These are phyloP conservation scores for Sylvilagus floridanus DNA, from an alignment of 2,797 vertebrate species.

Conservation along the genomic window DNA sequence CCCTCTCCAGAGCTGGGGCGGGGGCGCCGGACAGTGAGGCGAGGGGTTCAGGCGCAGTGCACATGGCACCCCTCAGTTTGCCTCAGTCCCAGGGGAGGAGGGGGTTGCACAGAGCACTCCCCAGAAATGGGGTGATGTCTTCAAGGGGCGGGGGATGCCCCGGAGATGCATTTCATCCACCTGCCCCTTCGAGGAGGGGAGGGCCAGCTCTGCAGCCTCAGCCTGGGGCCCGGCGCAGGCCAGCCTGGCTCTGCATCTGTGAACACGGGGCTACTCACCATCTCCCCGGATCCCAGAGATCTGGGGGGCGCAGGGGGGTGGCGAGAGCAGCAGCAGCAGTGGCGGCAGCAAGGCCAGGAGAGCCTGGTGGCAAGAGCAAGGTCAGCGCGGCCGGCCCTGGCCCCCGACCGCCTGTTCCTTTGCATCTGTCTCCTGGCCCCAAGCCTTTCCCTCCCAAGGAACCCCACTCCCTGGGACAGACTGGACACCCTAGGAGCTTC, in stretches of 20 bases:
- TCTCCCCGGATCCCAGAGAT: slow-evolving; percentile 77
- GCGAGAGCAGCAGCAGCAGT: slow-evolving; percentile 64
- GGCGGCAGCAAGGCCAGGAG: slow-evolving; percentile 50
- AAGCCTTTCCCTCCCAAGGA: background rate
- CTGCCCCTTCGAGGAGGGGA: background rate
- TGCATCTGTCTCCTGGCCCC: too few relatives aligned
- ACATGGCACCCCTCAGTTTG: background rate
- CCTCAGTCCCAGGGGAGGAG: background rate
- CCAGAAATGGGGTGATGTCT: background rate
- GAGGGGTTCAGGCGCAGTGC: background rate
- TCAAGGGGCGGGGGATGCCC: background rate
- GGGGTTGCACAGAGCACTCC: background rate
- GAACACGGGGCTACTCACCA: slow-evolving; percentile 68
- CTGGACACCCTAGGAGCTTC: background rate
- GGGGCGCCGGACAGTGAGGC: background rate
- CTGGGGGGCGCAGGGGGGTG: slow-evolving; percentile 53
- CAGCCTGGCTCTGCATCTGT: background rate
- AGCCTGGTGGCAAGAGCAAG: slow-evolving; percentile 1
- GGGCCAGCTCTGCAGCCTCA: background rate
- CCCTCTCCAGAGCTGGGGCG: slow-evolving; percentile 74
- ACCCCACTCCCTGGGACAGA: background rate
- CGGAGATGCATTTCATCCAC: background rate
- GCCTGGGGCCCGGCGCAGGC: too few relatives aligned
- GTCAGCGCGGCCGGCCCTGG: background rate
- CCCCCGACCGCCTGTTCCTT: background rate